A percentile compares a stretch with the other conserved stretches of the same genome.
Evolutionary conservation across 1,140 invertebrate genomes (phyloP).

Genomic region (Atta cephalotes): DNA sequence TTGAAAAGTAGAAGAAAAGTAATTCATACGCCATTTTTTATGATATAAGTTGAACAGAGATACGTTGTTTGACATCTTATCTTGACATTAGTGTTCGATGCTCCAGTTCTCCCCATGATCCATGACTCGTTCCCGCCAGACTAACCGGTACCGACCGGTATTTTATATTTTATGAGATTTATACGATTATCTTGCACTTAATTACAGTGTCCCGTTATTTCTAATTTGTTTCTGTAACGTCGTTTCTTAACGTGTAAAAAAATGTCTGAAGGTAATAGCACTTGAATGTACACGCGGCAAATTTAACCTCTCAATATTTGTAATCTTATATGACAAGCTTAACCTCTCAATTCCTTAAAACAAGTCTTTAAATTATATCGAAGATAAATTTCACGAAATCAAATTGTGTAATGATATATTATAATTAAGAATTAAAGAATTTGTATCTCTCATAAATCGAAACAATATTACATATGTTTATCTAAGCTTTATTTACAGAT

Average conservation of each 20-base stretch:
- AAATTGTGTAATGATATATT: background rate
- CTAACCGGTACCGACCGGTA: conserved; percentile 66
- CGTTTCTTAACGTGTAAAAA: background rate
- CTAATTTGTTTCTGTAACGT: conserved; percentile 44
- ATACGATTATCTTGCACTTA: conserved; percentile 15
- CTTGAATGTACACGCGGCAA: too few relatives aligned
- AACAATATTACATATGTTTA: background rate
- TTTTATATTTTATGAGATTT: conserved; percentile 62
- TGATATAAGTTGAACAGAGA: too few relatives aligned
- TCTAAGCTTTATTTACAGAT: background rate
- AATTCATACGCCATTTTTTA: too few relatives aligned
- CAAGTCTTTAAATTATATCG: background rate
- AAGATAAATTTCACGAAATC: background rate
- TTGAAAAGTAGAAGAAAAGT: too few relatives aligned
- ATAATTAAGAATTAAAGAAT: background rate
- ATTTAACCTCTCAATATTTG: background rate
- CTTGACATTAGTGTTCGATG: background rate
- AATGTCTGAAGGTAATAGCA: conserved; percentile 68
- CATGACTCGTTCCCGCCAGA: conserved; percentile 65
- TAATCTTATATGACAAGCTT: background rate
- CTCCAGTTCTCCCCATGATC: background rate
- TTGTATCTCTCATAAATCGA: background rate
- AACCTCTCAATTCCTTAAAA: conserved; percentile 7
- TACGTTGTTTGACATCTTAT: background rate
- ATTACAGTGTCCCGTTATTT: background rate